These are phyloP conservation scores for Istiophorus platypterus DNA, from an alignment of 2,113 vertebrate species.

Conservation along the genomic window DNA sequence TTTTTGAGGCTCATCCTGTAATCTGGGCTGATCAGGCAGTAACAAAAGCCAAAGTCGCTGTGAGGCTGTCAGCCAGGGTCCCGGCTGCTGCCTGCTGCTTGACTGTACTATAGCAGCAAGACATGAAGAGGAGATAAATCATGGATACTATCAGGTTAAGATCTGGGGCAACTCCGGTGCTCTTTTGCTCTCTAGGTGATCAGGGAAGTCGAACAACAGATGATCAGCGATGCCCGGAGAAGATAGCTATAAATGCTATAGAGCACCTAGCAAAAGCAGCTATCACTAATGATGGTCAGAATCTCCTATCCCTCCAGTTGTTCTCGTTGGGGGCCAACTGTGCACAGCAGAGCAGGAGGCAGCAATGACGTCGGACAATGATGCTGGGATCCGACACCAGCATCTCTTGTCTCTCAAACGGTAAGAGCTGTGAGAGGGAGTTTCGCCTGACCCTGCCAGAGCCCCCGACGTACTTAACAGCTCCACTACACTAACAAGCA, in stretches of 20 bases:
- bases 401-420: slow-evolving; percentile 40
- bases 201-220: slow-evolving; percentile 56
- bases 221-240: slow-evolving; percentile 60
- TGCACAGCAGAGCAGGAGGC: slow-evolving; percentile 42
- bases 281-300: slow-evolving; percentile 67
- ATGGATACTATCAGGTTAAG: slow-evolving; percentile 68
- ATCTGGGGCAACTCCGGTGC: slow-evolving; percentile 45
- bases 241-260: slow-evolving; percentile 58
- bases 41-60: slow-evolving; percentile 57
- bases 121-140: slow-evolving; percentile 79
- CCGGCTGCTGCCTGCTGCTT: slow-evolving; percentile 44
- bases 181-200: slow-evolving; percentile 66
- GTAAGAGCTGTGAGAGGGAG: slow-evolving; percentile 42
- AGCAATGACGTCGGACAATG: neutral
- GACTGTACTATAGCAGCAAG: slow-evolving; percentile 66
- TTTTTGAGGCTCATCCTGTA: slow-evolving; percentile 49
- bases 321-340: slow-evolving; percentile 42
- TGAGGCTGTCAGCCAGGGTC: slow-evolving; percentile 43
- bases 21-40: slow-evolving; percentile 54
- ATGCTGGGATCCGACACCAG: slow-evolving; percentile 45
- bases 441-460: slow-evolving; percentile 67
- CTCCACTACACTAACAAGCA: slow-evolving; percentile 69
- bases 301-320: slow-evolving; percentile 40
- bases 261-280: slow-evolving; percentile 35
- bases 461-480: slow-evolving; percentile 44